Conservation (phyloP, 53 echinoderm and acorn worm genomes). For the Stichopus horrens region DNA sequence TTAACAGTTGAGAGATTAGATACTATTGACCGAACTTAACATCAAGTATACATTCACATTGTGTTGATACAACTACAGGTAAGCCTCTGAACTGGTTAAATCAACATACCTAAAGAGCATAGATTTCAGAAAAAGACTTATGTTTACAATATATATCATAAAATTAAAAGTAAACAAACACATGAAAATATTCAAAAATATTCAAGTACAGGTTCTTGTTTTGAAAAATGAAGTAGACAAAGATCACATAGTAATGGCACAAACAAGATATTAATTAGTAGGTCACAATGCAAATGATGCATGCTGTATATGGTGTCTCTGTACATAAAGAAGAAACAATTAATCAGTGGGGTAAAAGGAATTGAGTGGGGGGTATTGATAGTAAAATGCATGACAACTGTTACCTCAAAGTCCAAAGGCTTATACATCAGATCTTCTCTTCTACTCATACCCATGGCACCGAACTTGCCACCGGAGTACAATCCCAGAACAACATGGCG, state of each 20-base stretch:
- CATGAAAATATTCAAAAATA: background rate
- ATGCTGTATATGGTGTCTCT: too few relatives aligned
- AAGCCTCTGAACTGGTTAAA: too few relatives aligned
- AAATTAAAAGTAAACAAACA: background rate
- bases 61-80: background rate
- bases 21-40: background rate
- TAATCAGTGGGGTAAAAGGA: too few relatives aligned
- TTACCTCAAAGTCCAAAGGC: conserved; percentile 78
- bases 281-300: background rate
- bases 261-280: background rate
- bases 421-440: conserved; percentile 95
- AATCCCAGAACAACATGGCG: conserved; percentile 87
- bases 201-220: background rate
- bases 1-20: background rate
- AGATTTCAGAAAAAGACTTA: background rate
- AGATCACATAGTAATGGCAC: background rate
- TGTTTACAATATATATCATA: background rate
- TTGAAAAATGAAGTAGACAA: background rate
- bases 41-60: background rate
- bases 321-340: too few relatives aligned
- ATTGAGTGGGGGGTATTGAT: background rate
- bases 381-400: background rate
- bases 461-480: conserved; percentile 70
- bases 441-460: conserved; percentile 87
- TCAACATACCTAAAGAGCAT: background rate